Conservation (phyloP, 1,140 invertebrate genomes). For the Mercenaria mercenaria region DNA sequence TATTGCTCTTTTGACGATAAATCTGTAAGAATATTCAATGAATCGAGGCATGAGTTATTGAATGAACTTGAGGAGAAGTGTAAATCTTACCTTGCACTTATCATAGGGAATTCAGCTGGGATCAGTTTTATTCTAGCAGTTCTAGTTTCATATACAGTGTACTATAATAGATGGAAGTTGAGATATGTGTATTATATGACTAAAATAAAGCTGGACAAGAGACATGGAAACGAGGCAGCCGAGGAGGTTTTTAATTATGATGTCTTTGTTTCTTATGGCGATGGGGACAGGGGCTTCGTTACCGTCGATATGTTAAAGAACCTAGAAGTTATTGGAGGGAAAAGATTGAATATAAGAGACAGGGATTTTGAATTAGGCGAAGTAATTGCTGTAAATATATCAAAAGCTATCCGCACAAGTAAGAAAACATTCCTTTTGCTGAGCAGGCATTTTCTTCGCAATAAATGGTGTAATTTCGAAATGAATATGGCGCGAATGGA, state of each 20-base stretch:
- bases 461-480: slow-evolving; percentile 90
- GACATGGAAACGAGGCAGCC: background rate
- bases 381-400: slow-evolving; percentile 88
- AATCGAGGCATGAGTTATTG: background rate
- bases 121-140: slow-evolving; percentile 22
- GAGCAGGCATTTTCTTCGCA: slow-evolving; percentile 89
- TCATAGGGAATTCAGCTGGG: background rate
- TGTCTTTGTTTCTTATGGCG: slow-evolving; percentile 71
- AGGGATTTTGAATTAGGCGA: slow-evolving; percentile 73
- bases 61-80: slow-evolving; percentile 27
- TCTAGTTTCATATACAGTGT: background rate
- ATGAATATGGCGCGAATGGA: slow-evolving; percentile 85
- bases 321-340: slow-evolving; percentile 45
- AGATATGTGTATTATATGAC: slow-evolving; percentile 60
- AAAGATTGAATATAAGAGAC: slow-evolving; percentile 70
- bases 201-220: background rate
- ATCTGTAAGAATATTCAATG: background rate
- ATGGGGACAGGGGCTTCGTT: slow-evolving; percentile 65
- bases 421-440: slow-evolving; percentile 89
- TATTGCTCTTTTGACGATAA: slow-evolving; percentile 32
- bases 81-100: slow-evolving; percentile 26
- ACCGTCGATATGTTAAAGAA: slow-evolving; percentile 29
- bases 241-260: slow-evolving; percentile 63
- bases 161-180: slow-evolving; percentile 55
- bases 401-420: slow-evolving; percentile 88